Evolutionary conservation across 2,888 invertebrate genomes (phyloP), one percentile per base, ranked within the genome.

Genomic region (Unio pictorum): DNA sequence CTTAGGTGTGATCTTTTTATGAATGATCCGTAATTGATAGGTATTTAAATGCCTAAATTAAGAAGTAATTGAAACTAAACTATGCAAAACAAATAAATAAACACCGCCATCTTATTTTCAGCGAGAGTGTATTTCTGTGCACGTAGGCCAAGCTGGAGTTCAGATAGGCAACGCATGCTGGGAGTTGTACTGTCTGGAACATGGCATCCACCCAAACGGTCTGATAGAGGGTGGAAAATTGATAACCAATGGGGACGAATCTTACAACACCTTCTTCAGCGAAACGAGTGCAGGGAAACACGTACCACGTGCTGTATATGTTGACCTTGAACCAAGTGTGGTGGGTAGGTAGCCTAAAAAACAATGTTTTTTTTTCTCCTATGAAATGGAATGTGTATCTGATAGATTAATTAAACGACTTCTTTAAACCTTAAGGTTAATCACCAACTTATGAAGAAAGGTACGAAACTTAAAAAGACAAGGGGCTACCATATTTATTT

Each of bases 201-300:
- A 91, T 83, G 91, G 91, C 66, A 92, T 92, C 75, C 90, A 91
- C 76, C 92, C 92, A 54, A 91, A 81, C 73, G 86, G 86, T n/a
- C 79, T 82, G 62, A 76, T 86, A 76, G 78, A 78, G 68, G 80
- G 81, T 66, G 79, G 81, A 59, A 83, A 82, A 62, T 67, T 73
- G 45, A 55, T 62, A 28, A 65, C 69, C 66, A 81, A 91, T 80
- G 90, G 89, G n/a, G 91, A 98, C 92, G 95, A 84, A 92, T 96
- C 95, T 73, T 98, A 96, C 93, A 97, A 96, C 87, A 98, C 92
- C 34, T 92, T 92, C 87, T 92, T 92, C 88, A 90, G 90, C 77
- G 97, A 98, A 91, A 98, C 97, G 71, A 96, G 96, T 68, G 95
- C 96, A 61, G 98, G 98, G 87, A 98, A 98, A 89, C 97, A 98